A percentile compares a stretch with the other conserved stretches of the same genome.
These are phyloP conservation scores for Tetramorium bicarinatum DNA, from an alignment of 2,888 invertebrate genomes.

Conservation along the genomic window DNA sequence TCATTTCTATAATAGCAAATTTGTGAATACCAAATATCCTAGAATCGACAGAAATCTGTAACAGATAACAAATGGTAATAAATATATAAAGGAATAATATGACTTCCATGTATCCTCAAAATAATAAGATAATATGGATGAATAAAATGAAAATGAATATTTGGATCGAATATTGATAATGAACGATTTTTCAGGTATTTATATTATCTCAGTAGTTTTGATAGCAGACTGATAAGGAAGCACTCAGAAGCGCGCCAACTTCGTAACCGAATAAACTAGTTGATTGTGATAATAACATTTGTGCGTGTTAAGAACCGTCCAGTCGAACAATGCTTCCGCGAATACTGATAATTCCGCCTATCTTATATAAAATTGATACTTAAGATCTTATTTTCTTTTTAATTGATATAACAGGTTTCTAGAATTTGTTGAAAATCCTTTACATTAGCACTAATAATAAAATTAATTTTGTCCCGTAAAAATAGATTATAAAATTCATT, in stretches of 20 bases:
- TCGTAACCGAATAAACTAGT: conserved; percentile 36
- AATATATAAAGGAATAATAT: conserved; percentile 7
- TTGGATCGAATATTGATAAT: not conserved
- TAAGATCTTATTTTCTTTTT: not conserved
- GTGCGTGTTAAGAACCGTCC: conserved; percentile 27
- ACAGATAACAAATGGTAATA: not conserved
- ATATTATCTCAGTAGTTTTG: not conserved
- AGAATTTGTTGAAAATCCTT: not conserved
- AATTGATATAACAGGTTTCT: not conserved
- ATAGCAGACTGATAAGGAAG: not conserved
- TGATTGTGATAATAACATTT: conserved; percentile 41
- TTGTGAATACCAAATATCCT: conserved; percentile 25
- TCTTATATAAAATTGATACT: conserved; percentile 1
- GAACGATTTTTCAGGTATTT: conserved; percentile 21
- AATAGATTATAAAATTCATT: not conserved
- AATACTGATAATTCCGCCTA: not conserved
- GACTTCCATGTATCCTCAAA: not conserved
- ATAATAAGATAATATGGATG: not conserved
- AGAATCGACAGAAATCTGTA: conserved; percentile 20
- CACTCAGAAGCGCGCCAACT: not conserved
- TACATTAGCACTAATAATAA: not conserved
- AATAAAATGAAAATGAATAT: not conserved
- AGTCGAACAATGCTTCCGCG: conserved; percentile 39
- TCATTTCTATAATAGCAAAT: conserved; percentile 32
- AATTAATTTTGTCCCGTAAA: not conserved